These are phyloP conservation scores for Ptilonorhynchus violaceus DNA, from an alignment of 2,113 vertebrate genomes.

Conservation along the genomic window DNA sequence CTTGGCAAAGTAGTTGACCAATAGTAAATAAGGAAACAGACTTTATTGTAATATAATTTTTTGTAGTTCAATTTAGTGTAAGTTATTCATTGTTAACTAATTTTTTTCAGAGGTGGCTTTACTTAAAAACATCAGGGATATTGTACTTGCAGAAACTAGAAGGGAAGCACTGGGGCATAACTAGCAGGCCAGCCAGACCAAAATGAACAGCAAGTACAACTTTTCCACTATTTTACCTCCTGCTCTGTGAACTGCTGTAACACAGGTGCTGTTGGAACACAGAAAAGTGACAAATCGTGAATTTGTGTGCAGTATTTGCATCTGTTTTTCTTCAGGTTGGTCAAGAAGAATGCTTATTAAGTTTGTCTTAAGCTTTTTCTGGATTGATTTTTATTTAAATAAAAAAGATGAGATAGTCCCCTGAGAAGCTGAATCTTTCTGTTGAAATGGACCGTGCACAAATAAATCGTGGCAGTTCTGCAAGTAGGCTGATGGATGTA, in stretches of 20 bases:
- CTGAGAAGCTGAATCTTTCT: constrained; percentile 15
- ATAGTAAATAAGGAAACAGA: background rate
- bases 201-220: background rate
- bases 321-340: background rate
- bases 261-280: background rate
- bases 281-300: constrained; percentile 34
- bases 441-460: background rate
- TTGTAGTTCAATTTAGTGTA: background rate
- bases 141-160: background rate
- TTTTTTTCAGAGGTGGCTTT: background rate
- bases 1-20: background rate
- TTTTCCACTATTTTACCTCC: background rate
- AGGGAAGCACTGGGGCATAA: constrained; percentile 4
- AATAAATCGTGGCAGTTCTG: background rate
- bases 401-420: background rate
- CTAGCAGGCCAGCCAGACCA: constrained; percentile 49
- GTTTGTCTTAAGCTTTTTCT: background rate
- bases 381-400: constrained; percentile 28
- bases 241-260: background rate
- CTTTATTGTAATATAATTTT: background rate
- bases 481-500: background rate
- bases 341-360: background rate
- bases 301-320: background rate
- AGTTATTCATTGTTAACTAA: background rate
- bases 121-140: background rate